These are phyloP conservation scores for Chrysolina haemoptera DNA, from an alignment of 2,888 invertebrate species.

Conservation along the genomic window DNA sequence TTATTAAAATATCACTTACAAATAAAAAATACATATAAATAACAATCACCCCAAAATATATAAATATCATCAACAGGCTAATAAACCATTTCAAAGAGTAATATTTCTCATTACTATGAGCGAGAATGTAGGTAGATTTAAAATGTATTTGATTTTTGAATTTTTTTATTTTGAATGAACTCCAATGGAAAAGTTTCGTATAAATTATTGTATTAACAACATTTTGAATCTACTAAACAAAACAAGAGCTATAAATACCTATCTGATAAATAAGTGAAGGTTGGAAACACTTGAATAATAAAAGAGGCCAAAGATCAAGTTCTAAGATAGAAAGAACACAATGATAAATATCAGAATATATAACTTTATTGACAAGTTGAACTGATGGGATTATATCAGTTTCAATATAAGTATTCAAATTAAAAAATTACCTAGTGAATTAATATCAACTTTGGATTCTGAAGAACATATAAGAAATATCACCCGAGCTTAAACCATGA, in stretches of 20 bases:
- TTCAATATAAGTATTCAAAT: too few species aligned
- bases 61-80: neutral
- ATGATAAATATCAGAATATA: neutral
- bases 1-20: conserved; percentile 23
- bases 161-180: too few species aligned
- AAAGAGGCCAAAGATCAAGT: neutral
- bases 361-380: neutral
- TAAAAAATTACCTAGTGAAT: too few species aligned
- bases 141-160: neutral
- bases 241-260: neutral
- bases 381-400: too few species aligned
- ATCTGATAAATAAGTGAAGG: neutral
- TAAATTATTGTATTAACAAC: too few species aligned
- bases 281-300: neutral
- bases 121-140: neutral
- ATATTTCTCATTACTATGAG: neutral
- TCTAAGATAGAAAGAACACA: neutral
- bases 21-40: conserved; percentile 16
- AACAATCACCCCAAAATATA: conserved; percentile 14
- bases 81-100: neutral
- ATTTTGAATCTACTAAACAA: neutral
- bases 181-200: too few species aligned
- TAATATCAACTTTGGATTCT: too few species aligned
- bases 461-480: too few species aligned
- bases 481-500: too few species aligned